Evolutionary conservation across 2,797 vertebrate genomes (phyloP).

Genomic region (Sardinella longiceps): DNA sequence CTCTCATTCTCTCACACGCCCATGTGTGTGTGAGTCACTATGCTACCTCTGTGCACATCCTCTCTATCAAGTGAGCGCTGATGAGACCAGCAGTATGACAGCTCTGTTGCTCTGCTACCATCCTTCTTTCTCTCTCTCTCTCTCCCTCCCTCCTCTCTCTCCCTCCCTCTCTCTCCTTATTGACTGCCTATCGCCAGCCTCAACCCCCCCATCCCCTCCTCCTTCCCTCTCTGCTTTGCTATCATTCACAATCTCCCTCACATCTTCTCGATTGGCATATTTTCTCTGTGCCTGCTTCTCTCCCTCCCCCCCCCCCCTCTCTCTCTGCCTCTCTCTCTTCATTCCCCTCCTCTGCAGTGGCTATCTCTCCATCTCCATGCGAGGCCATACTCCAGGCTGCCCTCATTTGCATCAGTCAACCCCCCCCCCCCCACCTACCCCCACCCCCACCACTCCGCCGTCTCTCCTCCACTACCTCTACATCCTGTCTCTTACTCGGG

Average conservation of each 20-base stretch:
- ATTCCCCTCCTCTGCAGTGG: background rate
- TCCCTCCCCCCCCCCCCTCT: background rate
- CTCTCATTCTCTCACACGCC: slow-evolving; percentile 23
- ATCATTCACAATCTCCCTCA: background rate
- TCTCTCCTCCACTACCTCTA: background rate
- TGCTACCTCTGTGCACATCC: slow-evolving; percentile 4
- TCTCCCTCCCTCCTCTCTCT: slow-evolving; percentile 48
- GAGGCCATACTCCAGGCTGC: background rate
- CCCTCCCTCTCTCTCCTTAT: slow-evolving; percentile 32
- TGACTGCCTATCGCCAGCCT: slow-evolving; percentile 19
- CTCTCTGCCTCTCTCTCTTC: slow-evolving; percentile 16
- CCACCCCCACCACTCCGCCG: background rate
- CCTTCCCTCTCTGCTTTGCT: background rate
- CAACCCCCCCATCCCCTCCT: background rate
- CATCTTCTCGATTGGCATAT: slow-evolving; percentile 21
- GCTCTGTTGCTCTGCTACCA: slow-evolving; percentile 17
- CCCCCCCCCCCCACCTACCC: background rate
- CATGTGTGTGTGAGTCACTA: slow-evolving; percentile 30
- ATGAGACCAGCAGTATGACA: slow-evolving; percentile 21
- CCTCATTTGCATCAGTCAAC: slow-evolving; percentile 1
- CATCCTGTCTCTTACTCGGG: background rate
- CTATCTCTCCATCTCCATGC: slow-evolving; percentile 15
- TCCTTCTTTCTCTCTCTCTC: slow-evolving; percentile 47
- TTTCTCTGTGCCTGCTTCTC: background rate
- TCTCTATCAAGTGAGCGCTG: slow-evolving; percentile 30